Base-by-base conservation (phyloP, 2,888 invertebrate species). In the Gnatocerus cornutus region DNA sequence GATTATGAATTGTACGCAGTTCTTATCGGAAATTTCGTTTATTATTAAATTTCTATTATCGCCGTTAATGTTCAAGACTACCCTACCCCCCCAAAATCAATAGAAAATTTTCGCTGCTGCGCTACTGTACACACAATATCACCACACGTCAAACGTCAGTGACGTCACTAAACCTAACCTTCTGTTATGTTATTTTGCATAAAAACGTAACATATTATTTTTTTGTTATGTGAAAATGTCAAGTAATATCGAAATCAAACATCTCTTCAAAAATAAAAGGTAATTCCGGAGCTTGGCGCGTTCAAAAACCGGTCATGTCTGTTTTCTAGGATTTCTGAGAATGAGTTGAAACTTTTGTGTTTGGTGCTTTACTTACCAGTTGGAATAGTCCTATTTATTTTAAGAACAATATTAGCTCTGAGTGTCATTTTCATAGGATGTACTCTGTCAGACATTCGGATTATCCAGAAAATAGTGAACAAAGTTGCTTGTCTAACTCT, bases 401-500 rank as follows among this genome's bases (percentile, higher is more conserved):
- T 88, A 67, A 85, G 90, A 77, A 82, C 85, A 62, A 75, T 88
- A 48, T 77, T 89, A 77, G 88, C 87, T 0, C 78, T 89, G 74
- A 79, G 88, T 75, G 83, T 89, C 69, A 87, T 89, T 85, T 81
- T 89, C 62, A 86, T 89, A 33, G 87, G 88, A 58, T 88, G 88
- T 75, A 83, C 89, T 76, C 83, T 90, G 73, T 89, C 89, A 33
- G 88, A 89, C 78, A 87, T 88, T 75, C 87, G 87, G 53, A 85
- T 87, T 8, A 83, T 88, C 12, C 84, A 88, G 71, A 88, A 88
- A 76, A 80, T 89, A 78, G 79, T 89, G 48, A 87, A 88, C 10
- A 88, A 88, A 29, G 78, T 89, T n/a, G 87, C 90, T 12, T 89
- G 89, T 75, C 86, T 89, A 83, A 87, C 88, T 4, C 88, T 90